A percentile compares a stretch with the other conserved stretches of the same genome.
phyloP scores from a whole-genome alignment of 2,113 vertebrate species.

The Eudyptes chrysolophus region DNA sequence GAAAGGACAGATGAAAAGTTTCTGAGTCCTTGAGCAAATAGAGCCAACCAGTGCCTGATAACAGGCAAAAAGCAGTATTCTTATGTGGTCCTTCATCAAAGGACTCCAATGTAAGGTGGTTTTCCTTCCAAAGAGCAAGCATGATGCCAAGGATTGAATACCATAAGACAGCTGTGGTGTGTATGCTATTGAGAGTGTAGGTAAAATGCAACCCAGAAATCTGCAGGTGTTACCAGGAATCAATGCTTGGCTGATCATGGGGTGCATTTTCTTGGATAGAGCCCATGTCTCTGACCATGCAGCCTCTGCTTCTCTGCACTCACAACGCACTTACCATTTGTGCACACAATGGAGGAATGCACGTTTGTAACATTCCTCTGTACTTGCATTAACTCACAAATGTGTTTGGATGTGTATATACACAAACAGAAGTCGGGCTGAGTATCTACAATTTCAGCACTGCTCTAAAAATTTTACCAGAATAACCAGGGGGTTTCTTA shows the following conservation, averaged over 20 bases:
- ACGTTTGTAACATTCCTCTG: neutral
- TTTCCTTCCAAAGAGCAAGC: neutral
- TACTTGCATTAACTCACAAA: neutral
- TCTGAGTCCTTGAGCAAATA: neutral
- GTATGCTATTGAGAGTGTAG: neutral
- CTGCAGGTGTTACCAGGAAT: neutral
- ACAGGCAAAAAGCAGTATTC: neutral
- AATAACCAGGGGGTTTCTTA: neutral
- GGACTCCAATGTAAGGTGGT: neutral
- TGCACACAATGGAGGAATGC: neutral
- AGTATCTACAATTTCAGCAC: neutral
- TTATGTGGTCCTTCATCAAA: neutral
- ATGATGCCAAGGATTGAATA: neutral
- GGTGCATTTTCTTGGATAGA: neutral
- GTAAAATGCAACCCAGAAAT: neutral
- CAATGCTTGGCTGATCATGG: neutral
- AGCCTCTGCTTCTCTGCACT: neutral
- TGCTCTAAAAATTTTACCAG: neutral
- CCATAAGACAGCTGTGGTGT: neutral
- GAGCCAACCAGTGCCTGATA: neutral
- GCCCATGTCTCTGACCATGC: neutral
- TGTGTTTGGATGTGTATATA: neutral
- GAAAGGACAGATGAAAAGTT: neutral
- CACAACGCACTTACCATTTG: fast-evolving
- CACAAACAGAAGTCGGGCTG: neutral